phyloP scores from a whole-genome alignment of 1,140 invertebrate genomes.

The Hermatobates lingyangjiaoensis region DNA sequence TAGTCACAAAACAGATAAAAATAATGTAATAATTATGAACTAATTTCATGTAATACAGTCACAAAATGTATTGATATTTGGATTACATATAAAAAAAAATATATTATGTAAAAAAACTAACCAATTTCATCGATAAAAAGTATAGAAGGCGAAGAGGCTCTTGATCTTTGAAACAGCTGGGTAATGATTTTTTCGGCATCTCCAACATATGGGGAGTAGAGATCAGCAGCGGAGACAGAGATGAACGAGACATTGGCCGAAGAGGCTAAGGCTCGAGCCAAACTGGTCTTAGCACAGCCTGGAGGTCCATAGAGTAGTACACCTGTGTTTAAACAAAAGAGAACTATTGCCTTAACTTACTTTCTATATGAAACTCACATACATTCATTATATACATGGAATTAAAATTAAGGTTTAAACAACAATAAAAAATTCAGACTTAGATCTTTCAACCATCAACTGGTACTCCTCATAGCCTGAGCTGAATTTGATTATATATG shows the following conservation, averaged over 20 bases:
- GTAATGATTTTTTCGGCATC: slow-evolving; percentile 38
- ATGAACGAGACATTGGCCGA: slow-evolving; percentile 39
- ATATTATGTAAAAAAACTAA: slow-evolving; percentile 16
- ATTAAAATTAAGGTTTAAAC: too few species aligned
- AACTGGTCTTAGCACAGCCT: slow-evolving; percentile 53
- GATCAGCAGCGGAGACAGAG: slow-evolving; percentile 38
- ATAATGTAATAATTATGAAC: not conserved
- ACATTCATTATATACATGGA: too few species aligned
- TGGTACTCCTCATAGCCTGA: too few species aligned
- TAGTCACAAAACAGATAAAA: not conserved
- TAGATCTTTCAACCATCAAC: too few species aligned
- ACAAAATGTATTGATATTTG: not conserved
- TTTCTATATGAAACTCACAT: too few species aligned
- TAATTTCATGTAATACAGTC: not conserved
- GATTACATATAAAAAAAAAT: slow-evolving; percentile 1
- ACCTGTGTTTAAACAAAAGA: too few species aligned
- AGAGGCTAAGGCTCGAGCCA: slow-evolving; percentile 42
- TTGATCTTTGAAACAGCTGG: slow-evolving; percentile 43
- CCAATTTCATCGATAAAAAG: slow-evolving; percentile 61
- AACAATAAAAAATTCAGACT: too few species aligned
- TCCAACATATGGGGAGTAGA: slow-evolving; percentile 46
- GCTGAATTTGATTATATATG: too few species aligned
- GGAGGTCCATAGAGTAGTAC: slow-evolving; percentile 55
- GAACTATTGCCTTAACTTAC: too few species aligned
- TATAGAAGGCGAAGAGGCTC: slow-evolving; percentile 42